Conservation (phyloP, 2,888 invertebrate genomes). For the Clostera curtula region DNA sequence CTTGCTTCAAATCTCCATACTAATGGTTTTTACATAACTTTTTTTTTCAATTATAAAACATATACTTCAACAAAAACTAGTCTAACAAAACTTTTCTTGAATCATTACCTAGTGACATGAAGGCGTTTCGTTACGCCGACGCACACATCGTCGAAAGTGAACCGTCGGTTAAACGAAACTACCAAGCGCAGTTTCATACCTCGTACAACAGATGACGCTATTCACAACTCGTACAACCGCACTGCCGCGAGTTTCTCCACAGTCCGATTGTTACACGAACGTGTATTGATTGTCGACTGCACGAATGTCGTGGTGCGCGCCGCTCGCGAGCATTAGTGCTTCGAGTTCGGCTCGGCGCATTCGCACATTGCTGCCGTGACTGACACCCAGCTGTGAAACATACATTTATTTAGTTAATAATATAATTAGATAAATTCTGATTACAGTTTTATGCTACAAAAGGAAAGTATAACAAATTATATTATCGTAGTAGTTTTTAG, state of each 20-base stretch:
- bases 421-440: conserved; percentile 1
- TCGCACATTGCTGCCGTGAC: conserved; percentile 87
- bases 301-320: conserved; percentile 65
- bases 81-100: too few relatives aligned
- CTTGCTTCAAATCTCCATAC: too few relatives aligned
- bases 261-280: conserved; percentile 36
- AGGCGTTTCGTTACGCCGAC: conserved; percentile 10
- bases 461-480: too few relatives aligned
- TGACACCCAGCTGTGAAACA: conserved; percentile 76
- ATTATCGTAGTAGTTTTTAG: too few relatives aligned
- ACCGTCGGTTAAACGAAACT: conserved; percentile 10
- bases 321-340: conserved; percentile 72
- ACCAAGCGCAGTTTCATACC: conserved; percentile 12
- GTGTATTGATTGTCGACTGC: conserved; percentile 90
- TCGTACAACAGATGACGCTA: conserved; percentile 15
- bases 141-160: conserved; percentile 9
- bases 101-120: conserved; percentile 12
- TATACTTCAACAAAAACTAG: too few relatives aligned
- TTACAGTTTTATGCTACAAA: neutral
- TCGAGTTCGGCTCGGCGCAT: conserved; percentile 86
- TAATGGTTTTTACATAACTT: too few relatives aligned
- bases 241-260: conserved; percentile 12
- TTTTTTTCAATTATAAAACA: too few relatives aligned
- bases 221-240: conserved; percentile 4
- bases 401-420: conserved; percentile 4